Base-by-base conservation (phyloP, 2,888 invertebrate genomes). In the Caenorhabditis sinica region DNA sequence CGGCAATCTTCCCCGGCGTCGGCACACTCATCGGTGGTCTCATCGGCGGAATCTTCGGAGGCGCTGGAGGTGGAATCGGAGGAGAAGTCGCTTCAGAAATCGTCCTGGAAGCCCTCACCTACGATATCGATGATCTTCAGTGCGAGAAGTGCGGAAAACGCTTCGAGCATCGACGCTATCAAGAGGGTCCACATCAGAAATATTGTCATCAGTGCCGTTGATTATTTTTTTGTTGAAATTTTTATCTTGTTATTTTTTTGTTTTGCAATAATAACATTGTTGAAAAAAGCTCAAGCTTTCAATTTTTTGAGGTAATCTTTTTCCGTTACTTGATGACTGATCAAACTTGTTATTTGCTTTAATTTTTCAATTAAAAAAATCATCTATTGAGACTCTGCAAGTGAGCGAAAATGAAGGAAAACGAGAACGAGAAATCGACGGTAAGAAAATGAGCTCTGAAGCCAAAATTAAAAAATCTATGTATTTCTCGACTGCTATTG, bases 1-100 rank as follows among this genome's bases (percentile, higher is more conserved):
- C 68, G 11, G 68, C 76, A 13, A 20, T 77, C 9, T 60, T 68
- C 13, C 76, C 76, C 2, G 76, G 76, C 9, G 60, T 77, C 60
- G 76, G 76, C 15, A 77, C 76, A 15, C 28, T 58, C 15, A 58
- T 58, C 15, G 58, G 58, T 30, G 58, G 15, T 9, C 68, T 77
- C 13, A 49, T 77, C 25, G 76, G 76, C 11, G 76, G 76, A 28
- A 30, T 76, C 11, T 20, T 45, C 0, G 76, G 76, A 15, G 76
- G 73, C 28, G 40, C 53, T 28, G 73, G 73, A 17, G 51, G 73
- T 13, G 45, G 45, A 2, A 8, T 25, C 17, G 72, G 60, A 9
- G 45, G 60, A 25, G 60, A 45, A 20, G 30, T 20, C 25, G 72
- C 60, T 4, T 43, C 58, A 13, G 73, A 74, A 20, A 63, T 23